A percentile compares a stretch with the other conserved stretches of the same genome.
phyloP scores from a whole-genome alignment of 2,888 invertebrate genomes.

The Amiota communis region DNA sequence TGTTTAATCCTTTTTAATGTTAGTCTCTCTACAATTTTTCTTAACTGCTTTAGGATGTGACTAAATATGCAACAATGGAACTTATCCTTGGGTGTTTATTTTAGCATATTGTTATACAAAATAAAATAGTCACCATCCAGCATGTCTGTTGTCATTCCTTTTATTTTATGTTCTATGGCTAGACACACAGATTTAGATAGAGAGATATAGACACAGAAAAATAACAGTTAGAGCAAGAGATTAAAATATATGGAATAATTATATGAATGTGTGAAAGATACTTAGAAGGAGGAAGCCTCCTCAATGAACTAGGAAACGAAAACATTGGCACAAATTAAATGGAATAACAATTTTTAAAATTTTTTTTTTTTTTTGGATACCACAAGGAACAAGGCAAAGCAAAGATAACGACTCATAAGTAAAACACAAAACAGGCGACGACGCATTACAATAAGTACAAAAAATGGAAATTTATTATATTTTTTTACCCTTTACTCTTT shows the following conservation, averaged over 20 bases:
- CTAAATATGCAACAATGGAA: constrained; percentile 15
- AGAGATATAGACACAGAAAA: too few species aligned
- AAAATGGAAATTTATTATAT: neutral
- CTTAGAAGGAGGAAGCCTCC: too few species aligned
- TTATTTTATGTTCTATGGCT: neutral
- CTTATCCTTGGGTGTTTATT: constrained; percentile 43
- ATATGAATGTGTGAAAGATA: too few species aligned
- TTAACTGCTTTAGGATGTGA: neutral
- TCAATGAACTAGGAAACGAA: neutral
- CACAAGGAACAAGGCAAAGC: constrained; percentile 37
- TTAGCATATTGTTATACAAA: neutral
- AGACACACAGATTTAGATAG: too few species aligned
- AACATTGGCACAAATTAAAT: constrained; percentile 60
- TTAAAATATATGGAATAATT: too few species aligned
- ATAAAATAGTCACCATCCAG: neutral
- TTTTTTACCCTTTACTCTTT: neutral
- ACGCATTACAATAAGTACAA: constrained; percentile 19
- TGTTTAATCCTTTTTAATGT: constrained; percentile 27
- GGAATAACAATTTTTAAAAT: constrained; percentile 51
- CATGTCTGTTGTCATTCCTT: constrained; percentile 1
- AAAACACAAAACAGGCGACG: neutral
- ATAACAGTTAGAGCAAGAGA: too few species aligned
- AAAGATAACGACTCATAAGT: constrained; percentile 39
- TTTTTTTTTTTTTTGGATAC: too few species aligned
- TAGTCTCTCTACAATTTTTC: neutral